A percentile compares a stretch with the other conserved stretches of the same genome.
These are phyloP conservation scores for Malthinus seriepunctatus DNA, from an alignment of 2,888 invertebrate species.

Conservation along the genomic window DNA sequence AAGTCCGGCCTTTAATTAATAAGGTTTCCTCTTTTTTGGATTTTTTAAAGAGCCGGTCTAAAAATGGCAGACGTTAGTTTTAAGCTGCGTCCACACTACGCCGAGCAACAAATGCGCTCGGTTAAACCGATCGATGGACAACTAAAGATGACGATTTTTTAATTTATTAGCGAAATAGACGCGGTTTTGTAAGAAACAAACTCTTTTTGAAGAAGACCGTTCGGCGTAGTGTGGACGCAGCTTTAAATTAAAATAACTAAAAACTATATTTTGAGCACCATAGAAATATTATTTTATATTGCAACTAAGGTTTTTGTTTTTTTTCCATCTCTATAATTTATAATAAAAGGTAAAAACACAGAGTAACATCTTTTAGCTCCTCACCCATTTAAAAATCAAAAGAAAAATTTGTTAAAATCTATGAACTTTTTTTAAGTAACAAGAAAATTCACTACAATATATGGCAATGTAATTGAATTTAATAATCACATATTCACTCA, in stretches of 20 bases:
- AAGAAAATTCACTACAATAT: conserved; percentile 8
- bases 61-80: conserved; percentile 21
- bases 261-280: conserved; percentile 27
- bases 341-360: not conserved
- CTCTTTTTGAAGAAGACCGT: no score
- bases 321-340: not conserved
- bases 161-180: no score
- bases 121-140: no score
- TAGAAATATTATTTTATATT: conserved; percentile 14
- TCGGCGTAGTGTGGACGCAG: no score
- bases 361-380: not conserved
- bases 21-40: not conserved
- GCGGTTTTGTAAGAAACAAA: no score
- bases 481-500: conserved; percentile 8
- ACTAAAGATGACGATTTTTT: no score
- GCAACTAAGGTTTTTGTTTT: conserved; percentile 22
- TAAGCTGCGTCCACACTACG: no score
- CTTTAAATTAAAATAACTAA: conserved; percentile 18
- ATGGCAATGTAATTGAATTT: conserved; percentile 10
- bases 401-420: not conserved
- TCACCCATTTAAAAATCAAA: not conserved
- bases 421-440: conserved; percentile 9
- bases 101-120: no score
- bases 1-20: no score
- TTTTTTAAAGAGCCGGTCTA: conserved; percentile 11